Conservation (phyloP, 2,113 vertebrate species). For the Ictidomys tridecemlineatus region DNA sequence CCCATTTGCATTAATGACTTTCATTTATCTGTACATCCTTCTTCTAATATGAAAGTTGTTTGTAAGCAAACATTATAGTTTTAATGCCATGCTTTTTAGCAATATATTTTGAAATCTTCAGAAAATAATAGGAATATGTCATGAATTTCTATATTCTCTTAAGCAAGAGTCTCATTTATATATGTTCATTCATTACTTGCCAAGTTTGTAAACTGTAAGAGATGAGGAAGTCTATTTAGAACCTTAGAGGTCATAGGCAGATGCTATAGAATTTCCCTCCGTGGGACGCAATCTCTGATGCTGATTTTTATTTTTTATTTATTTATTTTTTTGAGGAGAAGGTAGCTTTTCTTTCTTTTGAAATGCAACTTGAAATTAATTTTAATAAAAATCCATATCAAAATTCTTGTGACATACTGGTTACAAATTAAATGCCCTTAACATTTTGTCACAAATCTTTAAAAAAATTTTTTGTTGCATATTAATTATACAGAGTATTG, state of each 20-base stretch:
- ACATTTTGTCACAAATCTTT: not conserved
- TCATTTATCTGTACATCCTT: not conserved
- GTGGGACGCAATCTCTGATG: too few species aligned
- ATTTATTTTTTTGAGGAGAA: too few species aligned
- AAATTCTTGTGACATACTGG: not conserved
- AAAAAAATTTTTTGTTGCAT: too few species aligned
- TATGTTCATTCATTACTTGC: not conserved
- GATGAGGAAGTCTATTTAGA: not conserved
- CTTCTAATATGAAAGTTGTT: not conserved
- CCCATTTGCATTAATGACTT: not conserved
- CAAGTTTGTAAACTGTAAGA: not conserved
- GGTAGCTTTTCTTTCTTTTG: too few species aligned
- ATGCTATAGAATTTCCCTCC: not conserved
- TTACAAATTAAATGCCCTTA: constrained; percentile 19
- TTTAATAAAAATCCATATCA: constrained; percentile 36
- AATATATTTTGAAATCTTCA: constrained; percentile 4
- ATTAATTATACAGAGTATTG: too few species aligned
- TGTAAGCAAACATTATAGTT: not conserved
- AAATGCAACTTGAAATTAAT: not conserved
- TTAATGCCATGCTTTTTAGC: not conserved
- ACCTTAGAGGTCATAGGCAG: not conserved
- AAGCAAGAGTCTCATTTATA: not conserved
- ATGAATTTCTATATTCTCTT: not conserved
- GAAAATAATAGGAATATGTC: not conserved
- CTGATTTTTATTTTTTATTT: too few species aligned